These are phyloP conservation scores for Bugula neritina DNA, from an alignment of 2,888 invertebrate species.

Conservation along the genomic window DNA sequence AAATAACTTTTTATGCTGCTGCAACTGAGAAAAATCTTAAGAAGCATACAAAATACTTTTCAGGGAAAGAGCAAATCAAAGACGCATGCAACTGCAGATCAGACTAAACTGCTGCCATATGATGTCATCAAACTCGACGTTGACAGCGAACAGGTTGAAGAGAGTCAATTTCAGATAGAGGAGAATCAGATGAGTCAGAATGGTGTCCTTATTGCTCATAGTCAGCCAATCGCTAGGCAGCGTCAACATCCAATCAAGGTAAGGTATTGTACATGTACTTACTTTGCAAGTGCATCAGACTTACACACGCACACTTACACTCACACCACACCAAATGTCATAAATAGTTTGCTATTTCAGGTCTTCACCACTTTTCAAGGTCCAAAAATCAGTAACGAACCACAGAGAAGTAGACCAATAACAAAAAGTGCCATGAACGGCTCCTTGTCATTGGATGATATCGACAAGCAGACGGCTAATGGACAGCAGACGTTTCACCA, in stretches of 20 bases:
- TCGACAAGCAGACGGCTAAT: background rate
- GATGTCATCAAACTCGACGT: background rate
- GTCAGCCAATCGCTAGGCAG: background rate
- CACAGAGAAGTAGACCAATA: background rate
- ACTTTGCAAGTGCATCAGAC: no score
- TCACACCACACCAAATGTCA: no score
- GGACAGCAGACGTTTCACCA: background rate
- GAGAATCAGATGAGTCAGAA: background rate
- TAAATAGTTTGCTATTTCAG: no score
- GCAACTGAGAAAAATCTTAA: no score
- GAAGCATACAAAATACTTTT: no score
- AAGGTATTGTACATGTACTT: no score
- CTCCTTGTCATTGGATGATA: conserved; percentile 2
- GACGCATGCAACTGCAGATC: background rate
- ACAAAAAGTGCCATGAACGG: conserved; percentile 8
- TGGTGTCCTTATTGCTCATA: background rate
- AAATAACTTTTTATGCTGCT: no score
- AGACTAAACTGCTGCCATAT: background rate
- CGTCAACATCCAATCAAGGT: background rate
- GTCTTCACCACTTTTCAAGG: conserved; percentile 15
- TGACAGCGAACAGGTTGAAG: background rate
- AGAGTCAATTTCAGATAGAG: background rate
- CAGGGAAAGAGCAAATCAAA: conserved; percentile 15
- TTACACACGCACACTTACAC: no score
- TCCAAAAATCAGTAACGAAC: background rate